Percentiles rank a stretch among this genome's conserved stretches.
These are phyloP conservation scores for Callipepla californica DNA, from an alignment of 2,113 vertebrate species.

Conservation along the genomic window DNA sequence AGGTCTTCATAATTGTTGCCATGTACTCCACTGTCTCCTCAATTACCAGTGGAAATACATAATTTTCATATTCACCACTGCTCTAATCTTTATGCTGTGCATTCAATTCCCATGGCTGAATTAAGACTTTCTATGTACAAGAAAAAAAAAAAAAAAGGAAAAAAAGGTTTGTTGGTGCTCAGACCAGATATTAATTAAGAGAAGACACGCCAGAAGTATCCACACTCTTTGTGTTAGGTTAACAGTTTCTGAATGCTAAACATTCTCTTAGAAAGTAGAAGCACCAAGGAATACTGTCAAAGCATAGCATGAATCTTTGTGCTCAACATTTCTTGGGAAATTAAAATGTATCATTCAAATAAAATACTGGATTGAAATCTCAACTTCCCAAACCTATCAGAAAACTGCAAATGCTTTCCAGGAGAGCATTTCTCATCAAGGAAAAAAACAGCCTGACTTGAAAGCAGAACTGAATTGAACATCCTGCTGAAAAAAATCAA, in stretches of 20 bases:
- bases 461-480: background rate
- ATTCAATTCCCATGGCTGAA: background rate
- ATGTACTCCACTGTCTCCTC: background rate
- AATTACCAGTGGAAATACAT: background rate
- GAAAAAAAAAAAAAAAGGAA: background rate
- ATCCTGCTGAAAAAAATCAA: background rate
- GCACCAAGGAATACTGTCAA: background rate
- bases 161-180: fast-evolving
- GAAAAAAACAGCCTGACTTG: background rate
- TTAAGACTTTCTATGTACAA: background rate
- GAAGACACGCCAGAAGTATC: constrained; percentile 1
- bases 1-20: background rate
- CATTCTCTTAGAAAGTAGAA: background rate
- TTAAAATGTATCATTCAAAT: background rate
- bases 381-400: background rate
- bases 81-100: background rate
- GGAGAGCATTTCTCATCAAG: background rate
- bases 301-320: background rate
- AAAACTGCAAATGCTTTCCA: background rate
- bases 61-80: background rate
- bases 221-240: background rate
- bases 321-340: background rate
- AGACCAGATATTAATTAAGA: constrained; percentile 18
- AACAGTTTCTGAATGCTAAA: constrained; percentile 1
- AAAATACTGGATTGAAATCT: constrained; percentile 8